A percentile compares a stretch with the other conserved stretches of the same genome.
These are phyloP conservation scores for Hippocampus abdominalis DNA, from an alignment of 2,113 vertebrate genomes.

Conservation along the genomic window DNA sequence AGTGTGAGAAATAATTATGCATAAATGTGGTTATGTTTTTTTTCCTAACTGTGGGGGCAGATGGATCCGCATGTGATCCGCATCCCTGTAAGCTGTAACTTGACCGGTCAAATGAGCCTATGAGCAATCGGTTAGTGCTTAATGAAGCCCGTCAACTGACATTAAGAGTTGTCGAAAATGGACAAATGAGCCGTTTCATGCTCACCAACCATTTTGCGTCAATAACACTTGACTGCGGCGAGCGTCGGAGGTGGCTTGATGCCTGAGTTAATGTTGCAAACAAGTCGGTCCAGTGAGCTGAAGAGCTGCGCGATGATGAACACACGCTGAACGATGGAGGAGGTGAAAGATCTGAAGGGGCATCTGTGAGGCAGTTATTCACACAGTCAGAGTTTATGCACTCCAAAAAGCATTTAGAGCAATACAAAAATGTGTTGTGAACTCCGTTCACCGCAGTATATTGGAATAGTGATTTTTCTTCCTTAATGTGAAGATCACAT, in stretches of 20 bases:
- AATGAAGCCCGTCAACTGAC: slow-evolving; percentile 12
- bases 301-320: not conserved
- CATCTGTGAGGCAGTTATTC: not conserved
- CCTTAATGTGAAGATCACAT: not conserved
- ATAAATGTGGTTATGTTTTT: not conserved
- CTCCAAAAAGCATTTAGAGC: no score
- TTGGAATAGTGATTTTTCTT: not conserved
- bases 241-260: slow-evolving; percentile 1
- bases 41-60: not conserved
- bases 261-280: slow-evolving; percentile 12
- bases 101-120: not conserved
- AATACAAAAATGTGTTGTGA: not conserved
- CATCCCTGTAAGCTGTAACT: not conserved
- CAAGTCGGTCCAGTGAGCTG: slow-evolving; percentile 11
- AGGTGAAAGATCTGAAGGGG: not conserved
- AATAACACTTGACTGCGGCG: not conserved
- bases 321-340: not conserved
- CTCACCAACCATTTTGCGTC: not conserved
- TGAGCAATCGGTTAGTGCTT: not conserved
- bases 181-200: slow-evolving; percentile 11
- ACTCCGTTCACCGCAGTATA: not conserved
- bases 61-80: not conserved
- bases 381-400: not conserved
- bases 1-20: not conserved
- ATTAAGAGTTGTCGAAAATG: slow-evolving; percentile 1